These are phyloP conservation scores for Chaenocephalus aceratus DNA, from an alignment of 2,113 vertebrate genomes.

Conservation along the genomic window DNA sequence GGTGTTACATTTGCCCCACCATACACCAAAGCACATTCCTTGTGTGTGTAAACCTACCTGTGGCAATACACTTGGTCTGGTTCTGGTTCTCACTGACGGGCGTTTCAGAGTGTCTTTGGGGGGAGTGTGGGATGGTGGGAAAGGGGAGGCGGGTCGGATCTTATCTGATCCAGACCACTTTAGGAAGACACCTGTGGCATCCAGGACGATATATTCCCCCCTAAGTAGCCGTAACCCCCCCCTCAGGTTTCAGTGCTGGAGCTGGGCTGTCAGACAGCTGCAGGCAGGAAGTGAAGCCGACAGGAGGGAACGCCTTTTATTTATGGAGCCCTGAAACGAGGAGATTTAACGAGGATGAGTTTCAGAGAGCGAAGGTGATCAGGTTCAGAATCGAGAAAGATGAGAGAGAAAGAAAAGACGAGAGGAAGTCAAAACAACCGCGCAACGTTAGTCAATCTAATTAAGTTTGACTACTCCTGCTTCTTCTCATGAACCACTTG, in stretches of 20 bases:
- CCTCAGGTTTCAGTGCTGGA: constrained; percentile 56
- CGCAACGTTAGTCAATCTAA: background rate
- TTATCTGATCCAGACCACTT: constrained; percentile 85
- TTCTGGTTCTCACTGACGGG: too few species aligned
- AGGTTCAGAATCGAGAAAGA: constrained; percentile 24
- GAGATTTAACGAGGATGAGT: constrained; percentile 19
- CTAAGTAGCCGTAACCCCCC: constrained; percentile 73
- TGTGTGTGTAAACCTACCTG: too few species aligned
- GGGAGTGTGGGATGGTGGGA: constrained; percentile 24
- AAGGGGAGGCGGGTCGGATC: constrained; percentile 42
- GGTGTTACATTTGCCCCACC: too few species aligned
- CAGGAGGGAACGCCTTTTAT: constrained; percentile 41
- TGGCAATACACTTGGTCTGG: too few species aligned
- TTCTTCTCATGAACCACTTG: background rate
- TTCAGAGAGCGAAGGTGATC: constrained; percentile 28
- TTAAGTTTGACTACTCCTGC: background rate
- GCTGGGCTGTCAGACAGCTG: constrained; percentile 28
- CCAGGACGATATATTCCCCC: constrained; percentile 75
- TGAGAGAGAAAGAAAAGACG: background rate
- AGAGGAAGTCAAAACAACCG: constrained; percentile 34
- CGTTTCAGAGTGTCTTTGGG: background rate
- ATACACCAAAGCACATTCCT: too few species aligned
- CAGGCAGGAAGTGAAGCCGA: constrained; percentile 62
- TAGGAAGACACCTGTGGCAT: constrained; percentile 80
- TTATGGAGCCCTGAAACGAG: constrained; percentile 45